Percentiles rank a stretch among this genome's conserved stretches.
Conservation (phyloP, 2,888 invertebrate species). For the Callosobruchus maculatus region DNA sequence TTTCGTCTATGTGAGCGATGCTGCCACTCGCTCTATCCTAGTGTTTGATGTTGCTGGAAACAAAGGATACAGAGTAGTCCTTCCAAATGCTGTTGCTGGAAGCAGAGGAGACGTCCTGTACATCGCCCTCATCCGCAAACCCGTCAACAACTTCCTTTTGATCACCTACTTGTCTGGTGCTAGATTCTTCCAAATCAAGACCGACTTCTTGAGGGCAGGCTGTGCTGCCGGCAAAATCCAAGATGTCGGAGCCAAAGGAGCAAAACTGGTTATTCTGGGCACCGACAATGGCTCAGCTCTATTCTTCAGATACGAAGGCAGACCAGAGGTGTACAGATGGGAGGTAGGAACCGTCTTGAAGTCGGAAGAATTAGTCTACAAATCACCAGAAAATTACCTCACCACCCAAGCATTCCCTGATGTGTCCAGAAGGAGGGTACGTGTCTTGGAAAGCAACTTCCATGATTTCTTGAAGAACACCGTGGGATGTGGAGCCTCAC, state of each 20-base stretch:
- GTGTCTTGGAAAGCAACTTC: conserved; percentile 62
- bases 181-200: conserved; percentile 61
- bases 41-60: conserved; percentile 63
- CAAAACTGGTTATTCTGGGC: conserved; percentile 59
- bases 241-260: conserved; percentile 58
- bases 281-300: conserved; percentile 60
- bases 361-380: conserved; percentile 53
- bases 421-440: conserved; percentile 55
- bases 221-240: conserved; percentile 52
- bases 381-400: conserved; percentile 52
- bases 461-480: conserved; percentile 60
- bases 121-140: conserved; percentile 57
- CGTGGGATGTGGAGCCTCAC: conserved; percentile 60
- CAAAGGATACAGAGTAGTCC: conserved; percentile 61
- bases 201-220: conserved; percentile 59
- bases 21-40: conserved; percentile 63
- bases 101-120: conserved; percentile 63
- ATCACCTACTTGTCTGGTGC: conserved; percentile 63
- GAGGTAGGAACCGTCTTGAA: conserved; percentile 51
- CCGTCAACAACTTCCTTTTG: conserved; percentile 55
- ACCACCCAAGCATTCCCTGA: conserved; percentile 60
- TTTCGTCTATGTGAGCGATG: conserved; percentile 66
- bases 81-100: conserved; percentile 56
- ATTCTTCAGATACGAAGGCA: conserved; percentile 58
- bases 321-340: conserved; percentile 59